A percentile compares a stretch with the other conserved stretches of the same genome.
Evolutionary conservation across 2,113 vertebrate species (phyloP).

Genomic region (Platysteira castanea): DNA sequence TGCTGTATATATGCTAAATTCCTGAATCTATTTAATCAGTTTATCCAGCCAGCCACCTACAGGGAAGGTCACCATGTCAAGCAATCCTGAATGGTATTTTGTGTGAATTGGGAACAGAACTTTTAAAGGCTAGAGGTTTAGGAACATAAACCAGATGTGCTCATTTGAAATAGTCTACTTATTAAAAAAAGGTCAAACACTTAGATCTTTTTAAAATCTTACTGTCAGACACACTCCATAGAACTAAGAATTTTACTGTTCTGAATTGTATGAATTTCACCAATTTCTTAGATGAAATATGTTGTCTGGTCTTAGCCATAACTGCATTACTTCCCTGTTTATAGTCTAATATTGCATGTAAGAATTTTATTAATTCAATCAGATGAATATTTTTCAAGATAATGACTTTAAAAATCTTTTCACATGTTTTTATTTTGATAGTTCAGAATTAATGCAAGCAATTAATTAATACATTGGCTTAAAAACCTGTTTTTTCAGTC

Average conservation of each 20-base stretch:
- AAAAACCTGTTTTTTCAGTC: neutral
- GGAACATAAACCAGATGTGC: conserved; percentile 81
- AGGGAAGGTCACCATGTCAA: conserved; percentile 72
- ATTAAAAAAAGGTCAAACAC: conserved; percentile 68
- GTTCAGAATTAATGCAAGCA: neutral
- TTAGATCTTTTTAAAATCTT: conserved; percentile 73
- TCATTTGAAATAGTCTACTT: conserved; percentile 72
- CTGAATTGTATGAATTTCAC: neutral
- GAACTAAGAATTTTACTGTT: conserved; percentile 57
- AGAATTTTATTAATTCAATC: neutral
- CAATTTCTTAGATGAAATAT: neutral
- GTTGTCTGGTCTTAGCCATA: conserved; percentile 23
- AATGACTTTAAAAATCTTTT: neutral
- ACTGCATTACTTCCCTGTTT: neutral
- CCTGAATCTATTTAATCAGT: conserved; percentile 65
- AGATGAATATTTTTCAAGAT: neutral
- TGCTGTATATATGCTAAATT: conserved; percentile 56
- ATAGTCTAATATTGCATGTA: neutral
- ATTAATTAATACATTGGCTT: neutral
- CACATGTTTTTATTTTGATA: neutral
- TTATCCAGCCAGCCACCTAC: conserved; percentile 68
- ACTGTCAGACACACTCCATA: conserved; percentile 59
- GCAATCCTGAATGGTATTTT: conserved; percentile 73
- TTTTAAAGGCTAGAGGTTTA: conserved; percentile 74
- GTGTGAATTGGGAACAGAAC: conserved; percentile 72